Conservation (phyloP, 1,140 invertebrate species). For the Halictus rubicundus region DNA sequence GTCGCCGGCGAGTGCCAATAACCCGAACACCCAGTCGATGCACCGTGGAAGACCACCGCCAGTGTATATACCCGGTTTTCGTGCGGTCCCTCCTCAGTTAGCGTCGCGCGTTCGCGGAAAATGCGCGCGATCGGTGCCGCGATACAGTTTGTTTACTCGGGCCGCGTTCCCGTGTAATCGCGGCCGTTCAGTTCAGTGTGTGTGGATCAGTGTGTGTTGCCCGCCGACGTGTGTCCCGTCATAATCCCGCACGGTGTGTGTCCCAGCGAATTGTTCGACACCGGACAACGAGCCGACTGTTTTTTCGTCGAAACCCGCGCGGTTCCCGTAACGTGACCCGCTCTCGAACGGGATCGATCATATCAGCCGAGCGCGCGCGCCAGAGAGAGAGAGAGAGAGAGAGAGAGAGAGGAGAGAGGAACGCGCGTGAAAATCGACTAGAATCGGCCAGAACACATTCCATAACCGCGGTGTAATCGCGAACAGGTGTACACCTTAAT, state of each 20-base stretch:
- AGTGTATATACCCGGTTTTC: neutral
- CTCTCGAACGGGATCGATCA: no score
- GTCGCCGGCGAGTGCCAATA: slow-evolving; percentile 11
- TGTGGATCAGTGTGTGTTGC: neutral
- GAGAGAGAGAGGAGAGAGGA: no score
- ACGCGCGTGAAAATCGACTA: slow-evolving; percentile 36
- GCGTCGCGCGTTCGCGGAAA: neutral
- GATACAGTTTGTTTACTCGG: slow-evolving; percentile 19
- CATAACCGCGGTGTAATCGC: slow-evolving; percentile 15
- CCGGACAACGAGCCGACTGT: no score
- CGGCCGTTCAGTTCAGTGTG: no score
- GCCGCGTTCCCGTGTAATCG: neutral
- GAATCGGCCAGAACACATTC: slow-evolving; percentile 23
- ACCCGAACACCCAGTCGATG: neutral
- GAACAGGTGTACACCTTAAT: slow-evolving; percentile 58
- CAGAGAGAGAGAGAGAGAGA: no score
- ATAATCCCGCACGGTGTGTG: neutral
- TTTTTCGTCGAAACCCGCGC: no score
- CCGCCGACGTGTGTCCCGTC: neutral
- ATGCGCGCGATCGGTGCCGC: slow-evolving; percentile 6
- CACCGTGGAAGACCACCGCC: neutral
- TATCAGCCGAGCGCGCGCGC: no score
- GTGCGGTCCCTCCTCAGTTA: neutral
- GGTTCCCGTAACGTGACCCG: no score
- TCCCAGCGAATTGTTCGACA: no score